Evolutionary conservation across 2,888 invertebrate species (phyloP), one percentile per base, ranked within the genome.

Genomic region (Aromia moschata): DNA sequence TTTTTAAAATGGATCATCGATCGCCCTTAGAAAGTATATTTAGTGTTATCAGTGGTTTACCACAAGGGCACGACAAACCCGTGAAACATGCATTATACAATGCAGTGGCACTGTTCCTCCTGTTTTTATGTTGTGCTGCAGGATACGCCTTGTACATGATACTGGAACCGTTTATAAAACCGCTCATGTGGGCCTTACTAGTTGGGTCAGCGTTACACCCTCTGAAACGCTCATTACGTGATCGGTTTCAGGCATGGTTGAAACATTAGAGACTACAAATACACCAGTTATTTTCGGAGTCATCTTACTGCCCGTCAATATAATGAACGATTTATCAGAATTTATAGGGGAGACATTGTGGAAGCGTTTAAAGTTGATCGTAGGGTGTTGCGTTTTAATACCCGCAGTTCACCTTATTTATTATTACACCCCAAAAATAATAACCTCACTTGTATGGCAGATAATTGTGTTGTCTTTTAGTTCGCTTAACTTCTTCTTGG

Each of bases 191-290:
- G 98, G 97, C 98, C 0, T 83, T 96, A 56, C 83, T 99, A 25
- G 94, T 96, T 73, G 99, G 99, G n/a, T 96, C 97, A 0, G 92
- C 97, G 33, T 84, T 98, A n/a, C 95, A 96, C 80, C 98, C 98
- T 0, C 91, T 96, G 75, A 98, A 98, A 80, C 86, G 90, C 61
- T 89, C 87, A 55, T 80, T 97, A 40, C 89, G 94, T 0, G 87
- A 88, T 59, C 83, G 86, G 60, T 84, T 94, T 15, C 88, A 91
- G 70, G 85, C 87, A 66, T 96, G 96, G 95, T 90, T 94, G 84
- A 86, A 72, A 82, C 84, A 52, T 77, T 91, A 37, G 89, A 91
- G 73, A 84, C 85, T 60, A 84, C 87, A 0, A 84, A 87, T 62
- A 88, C 86, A 2, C 90, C 91, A 68, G 83, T 92, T 31, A 73